These are phyloP conservation scores for Pterostichus niger DNA, from an alignment of 2,888 invertebrate genomes.

Conservation along the genomic window DNA sequence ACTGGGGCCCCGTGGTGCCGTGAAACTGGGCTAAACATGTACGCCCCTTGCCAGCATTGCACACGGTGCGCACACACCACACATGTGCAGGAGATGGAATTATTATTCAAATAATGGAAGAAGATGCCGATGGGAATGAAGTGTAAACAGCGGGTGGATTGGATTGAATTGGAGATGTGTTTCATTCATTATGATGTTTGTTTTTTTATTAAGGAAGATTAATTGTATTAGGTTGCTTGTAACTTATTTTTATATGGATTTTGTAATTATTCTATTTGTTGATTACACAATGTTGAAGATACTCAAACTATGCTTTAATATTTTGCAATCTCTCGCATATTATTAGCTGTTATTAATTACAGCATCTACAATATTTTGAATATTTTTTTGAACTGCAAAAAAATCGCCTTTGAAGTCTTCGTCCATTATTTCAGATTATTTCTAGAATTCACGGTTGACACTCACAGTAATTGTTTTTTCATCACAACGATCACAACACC, in stretches of 20 bases:
- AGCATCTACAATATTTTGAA: no score
- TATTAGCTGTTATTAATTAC: no score
- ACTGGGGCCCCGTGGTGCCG: conserved; percentile 42
- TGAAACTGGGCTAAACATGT: conserved; percentile 51
- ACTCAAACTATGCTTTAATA: no score
- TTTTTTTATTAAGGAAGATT: not conserved
- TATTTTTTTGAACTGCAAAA: no score
- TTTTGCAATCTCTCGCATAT: no score
- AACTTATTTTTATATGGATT: not conserved
- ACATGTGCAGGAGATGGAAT: not conserved
- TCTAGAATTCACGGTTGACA: no score
- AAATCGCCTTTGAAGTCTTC: no score
- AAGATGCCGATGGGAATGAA: not conserved
- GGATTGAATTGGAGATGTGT: not conserved
- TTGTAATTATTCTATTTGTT: not conserved
- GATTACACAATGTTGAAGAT: no score
- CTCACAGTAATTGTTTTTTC: no score
- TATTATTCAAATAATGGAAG: conserved; percentile 2
- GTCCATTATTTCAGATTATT: no score
- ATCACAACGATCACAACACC: no score
- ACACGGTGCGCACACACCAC: conserved; percentile 14
- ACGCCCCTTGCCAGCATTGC: conserved; percentile 26
- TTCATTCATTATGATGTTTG: not conserved
- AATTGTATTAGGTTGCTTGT: not conserved
- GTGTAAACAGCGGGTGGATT: conserved; percentile 11